Evolutionary conservation across 2,113 vertebrate genomes (phyloP).

Genomic region (Pterocles orientalis): DNA sequence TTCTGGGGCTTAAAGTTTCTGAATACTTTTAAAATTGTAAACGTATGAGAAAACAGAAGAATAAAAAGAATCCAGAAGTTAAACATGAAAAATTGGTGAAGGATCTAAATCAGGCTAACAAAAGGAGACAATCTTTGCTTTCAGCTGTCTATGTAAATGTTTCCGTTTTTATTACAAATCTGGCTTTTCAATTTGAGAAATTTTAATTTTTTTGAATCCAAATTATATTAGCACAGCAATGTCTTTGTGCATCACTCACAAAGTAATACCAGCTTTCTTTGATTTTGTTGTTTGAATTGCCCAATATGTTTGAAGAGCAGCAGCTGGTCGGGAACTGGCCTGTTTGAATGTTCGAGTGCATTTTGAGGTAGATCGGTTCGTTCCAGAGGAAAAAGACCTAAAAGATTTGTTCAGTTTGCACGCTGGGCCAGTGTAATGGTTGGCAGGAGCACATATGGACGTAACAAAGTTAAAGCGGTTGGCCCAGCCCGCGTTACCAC

Average conservation of each 20-base stretch:
- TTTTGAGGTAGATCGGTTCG: neutral
- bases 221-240: neutral
- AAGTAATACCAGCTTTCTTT: constrained; percentile 9
- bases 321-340: neutral
- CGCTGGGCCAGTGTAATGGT: neutral
- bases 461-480: neutral
- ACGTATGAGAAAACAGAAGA: neutral
- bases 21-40: neutral
- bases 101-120: neutral
- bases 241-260: neutral
- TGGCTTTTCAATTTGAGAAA: constrained; percentile 14
- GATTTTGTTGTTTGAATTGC: constrained; percentile 8
- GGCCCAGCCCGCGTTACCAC: neutral
- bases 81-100: neutral
- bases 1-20: neutral
- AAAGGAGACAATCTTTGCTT: neutral
- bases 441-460: neutral
- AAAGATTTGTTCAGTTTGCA: neutral
- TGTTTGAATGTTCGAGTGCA: neutral
- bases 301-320: neutral
- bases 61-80: neutral
- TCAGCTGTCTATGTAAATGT: neutral
- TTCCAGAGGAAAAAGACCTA: neutral
- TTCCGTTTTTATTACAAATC: neutral
- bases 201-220: neutral